These are phyloP conservation scores for Polydrusus pterygomalis DNA, from an alignment of 2,888 invertebrate genomes.

Conservation along the genomic window DNA sequence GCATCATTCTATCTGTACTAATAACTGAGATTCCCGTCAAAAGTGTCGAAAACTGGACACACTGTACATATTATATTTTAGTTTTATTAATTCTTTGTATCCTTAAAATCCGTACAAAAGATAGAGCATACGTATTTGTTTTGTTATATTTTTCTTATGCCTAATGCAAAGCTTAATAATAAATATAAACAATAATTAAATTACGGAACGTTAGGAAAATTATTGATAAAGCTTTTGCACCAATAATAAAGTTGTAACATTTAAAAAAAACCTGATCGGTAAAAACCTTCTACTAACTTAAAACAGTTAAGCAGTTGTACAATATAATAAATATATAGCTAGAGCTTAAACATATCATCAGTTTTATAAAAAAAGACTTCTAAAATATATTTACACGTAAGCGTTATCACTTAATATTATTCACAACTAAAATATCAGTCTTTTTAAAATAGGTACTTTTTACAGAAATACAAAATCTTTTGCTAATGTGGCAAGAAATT, in stretches of 20 bases:
- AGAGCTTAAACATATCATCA: conserved; percentile 27
- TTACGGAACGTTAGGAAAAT: neutral
- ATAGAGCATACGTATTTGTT: too few relatives aligned
- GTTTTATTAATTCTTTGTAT: too few relatives aligned
- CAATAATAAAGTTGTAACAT: conserved; percentile 24
- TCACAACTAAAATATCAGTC: conserved; percentile 62
- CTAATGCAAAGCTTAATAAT: too few relatives aligned
- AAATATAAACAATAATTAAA: too few relatives aligned
- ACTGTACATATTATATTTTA: too few relatives aligned
- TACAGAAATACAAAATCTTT: conserved; percentile 42
- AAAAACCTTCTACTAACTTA: conserved; percentile 18
- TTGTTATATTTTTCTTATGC: too few relatives aligned
- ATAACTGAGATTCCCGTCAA: too few relatives aligned
- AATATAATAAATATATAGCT: conserved; percentile 17
- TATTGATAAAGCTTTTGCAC: neutral
- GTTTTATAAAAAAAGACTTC: conserved; percentile 35
- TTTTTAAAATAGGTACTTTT: conserved; percentile 56
- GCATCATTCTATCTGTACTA: too few relatives aligned
- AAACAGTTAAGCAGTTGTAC: conserved; percentile 33
- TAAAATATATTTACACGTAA: conserved; percentile 44
- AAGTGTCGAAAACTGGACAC: too few relatives aligned
- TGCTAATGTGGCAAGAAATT: conserved; percentile 9
- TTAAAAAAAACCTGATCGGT: conserved; percentile 32
- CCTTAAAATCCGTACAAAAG: too few relatives aligned
- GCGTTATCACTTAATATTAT: conserved; percentile 55